Evolutionary conservation across 1,140 invertebrate species (phyloP).

Genomic region (Aporrectodea caliginosa): DNA sequence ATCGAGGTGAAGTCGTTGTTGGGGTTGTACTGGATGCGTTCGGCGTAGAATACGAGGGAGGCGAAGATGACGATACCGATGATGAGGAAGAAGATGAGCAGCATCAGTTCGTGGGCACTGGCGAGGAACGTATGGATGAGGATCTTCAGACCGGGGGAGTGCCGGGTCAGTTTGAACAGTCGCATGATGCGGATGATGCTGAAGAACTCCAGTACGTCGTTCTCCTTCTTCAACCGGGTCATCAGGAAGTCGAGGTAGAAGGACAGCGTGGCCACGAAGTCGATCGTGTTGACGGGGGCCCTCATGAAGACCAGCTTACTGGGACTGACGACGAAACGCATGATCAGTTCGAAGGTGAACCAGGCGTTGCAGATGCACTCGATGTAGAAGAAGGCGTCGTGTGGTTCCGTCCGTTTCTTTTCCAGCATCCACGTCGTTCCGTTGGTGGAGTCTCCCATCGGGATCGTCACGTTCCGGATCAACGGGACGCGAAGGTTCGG

Average conservation of each 20-base stretch:
- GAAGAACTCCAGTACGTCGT: conserved; percentile 97
- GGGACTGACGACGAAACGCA: conserved; percentile 82
- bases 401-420: conserved; percentile 90
- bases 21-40: conserved; percentile 91
- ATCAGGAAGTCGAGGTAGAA: conserved; percentile 91
- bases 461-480: conserved; percentile 78
- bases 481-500: conserved; percentile 81
- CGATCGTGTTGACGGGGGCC: conserved; percentile 71
- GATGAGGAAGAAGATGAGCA: conserved; percentile 63
- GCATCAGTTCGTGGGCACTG: conserved; percentile 91
- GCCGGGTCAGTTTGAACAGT: conserved; percentile 89
- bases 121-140: conserved; percentile 96
- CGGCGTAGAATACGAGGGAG: conserved; percentile 97
- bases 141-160: conserved; percentile 81
- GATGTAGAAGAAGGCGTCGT: conserved; percentile 85
- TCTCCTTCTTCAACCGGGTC: conserved; percentile 69
- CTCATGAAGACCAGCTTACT: conserved; percentile 53
- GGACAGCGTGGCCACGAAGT: conserved; percentile 87
- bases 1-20: conserved; percentile 98
- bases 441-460: conserved; percentile 16
- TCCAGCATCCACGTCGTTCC: conserved; percentile 63
- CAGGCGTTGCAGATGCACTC: conserved; percentile 93
- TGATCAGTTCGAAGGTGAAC: conserved; percentile 89
- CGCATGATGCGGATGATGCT: conserved; percentile 96
- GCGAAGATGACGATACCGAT: conserved; percentile 98